Percentiles rank a stretch among this genome's conserved stretches.
These are phyloP conservation scores for Nemoura dubitans DNA, from an alignment of 2,888 invertebrate genomes.

Conservation along the genomic window DNA sequence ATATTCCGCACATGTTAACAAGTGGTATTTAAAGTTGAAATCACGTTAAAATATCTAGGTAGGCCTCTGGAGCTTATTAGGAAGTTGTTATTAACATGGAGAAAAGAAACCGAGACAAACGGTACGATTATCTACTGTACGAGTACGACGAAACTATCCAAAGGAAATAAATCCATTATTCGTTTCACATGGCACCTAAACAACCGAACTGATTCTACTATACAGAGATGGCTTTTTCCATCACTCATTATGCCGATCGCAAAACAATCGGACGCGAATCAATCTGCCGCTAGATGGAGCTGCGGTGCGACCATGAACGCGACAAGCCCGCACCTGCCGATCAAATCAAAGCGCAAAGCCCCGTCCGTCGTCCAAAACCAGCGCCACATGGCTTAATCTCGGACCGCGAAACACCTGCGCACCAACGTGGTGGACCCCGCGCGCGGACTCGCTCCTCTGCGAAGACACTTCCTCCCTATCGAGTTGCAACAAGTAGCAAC, in stretches of 20 bases:
- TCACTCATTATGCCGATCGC: not conserved
- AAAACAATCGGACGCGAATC: not conserved
- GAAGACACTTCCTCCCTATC: not conserved
- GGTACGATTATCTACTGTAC: not conserved
- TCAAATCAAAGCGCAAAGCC: not conserved
- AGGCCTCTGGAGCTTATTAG: not conserved
- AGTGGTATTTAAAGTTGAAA: conserved; percentile 7
- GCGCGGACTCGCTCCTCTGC: not conserved
- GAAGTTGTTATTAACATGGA: not conserved
- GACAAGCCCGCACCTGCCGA: not conserved
- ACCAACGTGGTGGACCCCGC: not conserved
- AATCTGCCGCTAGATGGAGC: not conserved
- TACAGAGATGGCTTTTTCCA: not conserved
- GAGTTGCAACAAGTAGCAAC: not conserved
- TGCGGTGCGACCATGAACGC: not conserved
- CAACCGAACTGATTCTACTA: not conserved
- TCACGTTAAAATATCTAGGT: not conserved
- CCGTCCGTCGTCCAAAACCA: not conserved
- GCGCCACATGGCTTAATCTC: not conserved
- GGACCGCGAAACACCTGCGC: not conserved
- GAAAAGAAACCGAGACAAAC: not conserved
- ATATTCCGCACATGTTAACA: not conserved
- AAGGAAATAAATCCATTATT: not conserved
- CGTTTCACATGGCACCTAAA: too few species aligned
- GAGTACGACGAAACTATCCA: not conserved